Percentiles rank a stretch among this genome's conserved stretches.
Conservation (phyloP, 2,797 vertebrate species). For the Mionectes olivaceus region DNA sequence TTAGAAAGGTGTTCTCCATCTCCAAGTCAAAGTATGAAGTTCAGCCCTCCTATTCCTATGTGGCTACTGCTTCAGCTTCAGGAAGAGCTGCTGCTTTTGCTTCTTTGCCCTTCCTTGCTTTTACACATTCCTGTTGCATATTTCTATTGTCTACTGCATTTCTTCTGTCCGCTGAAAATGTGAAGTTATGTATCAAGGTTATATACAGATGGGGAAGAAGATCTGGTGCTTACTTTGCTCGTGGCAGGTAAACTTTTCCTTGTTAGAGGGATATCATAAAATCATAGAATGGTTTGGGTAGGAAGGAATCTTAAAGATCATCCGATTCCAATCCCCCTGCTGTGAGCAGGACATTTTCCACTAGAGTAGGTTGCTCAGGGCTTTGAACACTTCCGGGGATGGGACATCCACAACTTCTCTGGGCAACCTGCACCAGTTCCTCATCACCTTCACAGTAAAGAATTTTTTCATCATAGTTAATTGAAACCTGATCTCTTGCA, state of each 20-base stretch:
- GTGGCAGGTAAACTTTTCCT: background rate
- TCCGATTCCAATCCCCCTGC: background rate
- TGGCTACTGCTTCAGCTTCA: background rate
- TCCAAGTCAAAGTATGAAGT: background rate
- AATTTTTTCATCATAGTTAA: background rate
- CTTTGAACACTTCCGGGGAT: background rate
- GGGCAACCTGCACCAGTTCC: background rate
- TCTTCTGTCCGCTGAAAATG: background rate
- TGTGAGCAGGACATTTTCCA: background rate
- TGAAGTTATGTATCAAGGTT: background rate
- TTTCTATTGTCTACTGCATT: background rate
- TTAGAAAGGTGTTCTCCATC: background rate
- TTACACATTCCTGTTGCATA: rapidly evolving
- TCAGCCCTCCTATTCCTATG: background rate
- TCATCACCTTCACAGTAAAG: background rate
- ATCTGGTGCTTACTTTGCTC: background rate
- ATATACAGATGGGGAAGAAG: background rate
- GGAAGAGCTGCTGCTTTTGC: background rate
- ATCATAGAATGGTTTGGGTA: background rate
- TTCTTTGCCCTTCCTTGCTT: background rate
- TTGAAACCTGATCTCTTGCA: background rate
- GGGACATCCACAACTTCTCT: background rate
- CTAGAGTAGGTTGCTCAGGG: background rate
- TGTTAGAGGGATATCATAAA: background rate
- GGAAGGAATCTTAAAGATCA: background rate